A percentile compares a stretch with the other conserved stretches of the same genome.
phyloP scores from a whole-genome alignment of 1,140 invertebrate genomes.

The Caenorhabditis tropicalis region DNA sequence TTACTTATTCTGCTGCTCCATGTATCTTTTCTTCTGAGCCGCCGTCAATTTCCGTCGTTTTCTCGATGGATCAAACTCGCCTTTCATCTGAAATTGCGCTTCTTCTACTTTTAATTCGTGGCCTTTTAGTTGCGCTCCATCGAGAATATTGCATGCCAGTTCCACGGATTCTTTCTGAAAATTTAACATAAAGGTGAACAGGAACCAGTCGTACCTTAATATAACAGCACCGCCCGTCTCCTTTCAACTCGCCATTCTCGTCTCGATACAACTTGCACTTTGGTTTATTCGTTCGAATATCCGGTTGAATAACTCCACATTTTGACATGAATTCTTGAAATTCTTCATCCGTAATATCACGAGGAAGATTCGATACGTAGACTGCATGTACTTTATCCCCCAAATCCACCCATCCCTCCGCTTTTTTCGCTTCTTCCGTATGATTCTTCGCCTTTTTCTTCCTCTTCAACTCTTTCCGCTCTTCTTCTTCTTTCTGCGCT shows the following conservation, averaged over 20 bases:
- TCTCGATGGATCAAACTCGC: conserved; percentile 88
- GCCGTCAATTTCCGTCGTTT: conserved; percentile 86
- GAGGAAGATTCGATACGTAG: conserved; percentile 90
- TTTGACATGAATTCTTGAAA: conserved; percentile 90
- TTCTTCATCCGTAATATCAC: conserved; percentile 84
- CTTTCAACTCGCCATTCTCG: conserved; percentile 80
- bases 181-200: background rate
- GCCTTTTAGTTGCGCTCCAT: conserved; percentile 79
- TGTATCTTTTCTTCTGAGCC: conserved; percentile 82
- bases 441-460: conserved; percentile 60
- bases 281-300: conserved; percentile 82
- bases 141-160: conserved; percentile 87
- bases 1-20: conserved; percentile 90
- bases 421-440: background rate
- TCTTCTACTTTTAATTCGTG: conserved; percentile 84
- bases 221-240: conserved; percentile 94
- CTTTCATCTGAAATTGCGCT: conserved; percentile 93
- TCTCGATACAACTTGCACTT: conserved; percentile 95
- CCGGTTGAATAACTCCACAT: conserved; percentile 91
- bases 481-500: conserved; percentile 68
- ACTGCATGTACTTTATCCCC: conserved; percentile 94
- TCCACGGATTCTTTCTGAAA: conserved; percentile 83
- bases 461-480: conserved; percentile 71
- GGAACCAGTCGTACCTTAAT: conserved; percentile 81
- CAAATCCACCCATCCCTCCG: conserved; percentile 87